A percentile compares a stretch with the other conserved stretches of the same genome.
Evolutionary conservation across 2,113 vertebrate genomes (phyloP).

Genomic region (Laticauda colubrina): DNA sequence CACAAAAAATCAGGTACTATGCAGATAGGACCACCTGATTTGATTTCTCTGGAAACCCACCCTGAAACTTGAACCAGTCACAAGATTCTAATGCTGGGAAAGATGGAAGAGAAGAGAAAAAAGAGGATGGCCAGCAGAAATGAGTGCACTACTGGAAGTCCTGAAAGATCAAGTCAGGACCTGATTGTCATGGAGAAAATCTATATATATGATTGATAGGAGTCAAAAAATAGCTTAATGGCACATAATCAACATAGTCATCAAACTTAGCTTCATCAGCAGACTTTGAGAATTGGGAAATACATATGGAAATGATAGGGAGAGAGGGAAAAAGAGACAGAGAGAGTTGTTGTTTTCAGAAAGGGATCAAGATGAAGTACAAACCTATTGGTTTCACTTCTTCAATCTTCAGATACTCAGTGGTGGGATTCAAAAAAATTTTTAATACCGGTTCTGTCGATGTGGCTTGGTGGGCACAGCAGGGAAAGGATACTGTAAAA

Average conservation of each 20-base stretch:
- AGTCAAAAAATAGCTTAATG: not conserved
- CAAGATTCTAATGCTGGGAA: not conserved
- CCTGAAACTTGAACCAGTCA: not conserved
- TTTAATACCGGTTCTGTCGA: too few species aligned
- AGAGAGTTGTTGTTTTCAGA: not conserved
- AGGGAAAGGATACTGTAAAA: too few species aligned
- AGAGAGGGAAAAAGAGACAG: not conserved
- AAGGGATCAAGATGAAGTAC: not conserved
- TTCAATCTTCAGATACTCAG: not conserved
- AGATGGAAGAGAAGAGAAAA: not conserved
- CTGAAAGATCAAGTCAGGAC: not conserved
- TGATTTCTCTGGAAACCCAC: not conserved
- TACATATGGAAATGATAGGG: not conserved
- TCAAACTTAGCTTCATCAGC: not conserved
- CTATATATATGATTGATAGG: not conserved
- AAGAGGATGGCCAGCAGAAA: not conserved
- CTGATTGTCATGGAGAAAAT: not conserved
- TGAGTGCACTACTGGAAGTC: not conserved
- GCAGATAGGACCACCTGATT: not conserved
- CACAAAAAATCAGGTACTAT: not conserved
- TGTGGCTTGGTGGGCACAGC: too few species aligned
- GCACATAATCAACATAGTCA: not conserved
- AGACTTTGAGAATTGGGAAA: too few species aligned
- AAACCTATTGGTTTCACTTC: not conserved
- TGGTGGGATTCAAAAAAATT: too few species aligned